phyloP scores from a whole-genome alignment of 2,113 vertebrate genomes.

The Narcine bancroftii region DNA sequence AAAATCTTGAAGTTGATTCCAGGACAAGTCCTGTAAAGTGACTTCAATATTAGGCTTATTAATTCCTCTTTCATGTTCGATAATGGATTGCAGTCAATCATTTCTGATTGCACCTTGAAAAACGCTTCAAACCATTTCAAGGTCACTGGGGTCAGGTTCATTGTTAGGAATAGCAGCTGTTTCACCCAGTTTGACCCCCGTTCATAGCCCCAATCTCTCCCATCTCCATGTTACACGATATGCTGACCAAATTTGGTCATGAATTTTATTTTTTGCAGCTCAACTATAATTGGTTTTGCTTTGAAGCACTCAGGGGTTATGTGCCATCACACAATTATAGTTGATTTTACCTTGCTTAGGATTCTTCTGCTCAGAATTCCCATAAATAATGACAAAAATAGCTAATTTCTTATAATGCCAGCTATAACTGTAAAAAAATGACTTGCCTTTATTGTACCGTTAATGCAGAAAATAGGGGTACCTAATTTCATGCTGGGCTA shows the following conservation, averaged over 20 bases:
- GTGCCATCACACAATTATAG: not conserved
- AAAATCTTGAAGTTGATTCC: too few species aligned
- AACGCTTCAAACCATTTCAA: not conserved
- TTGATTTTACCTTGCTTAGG: too few species aligned
- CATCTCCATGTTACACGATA: not conserved
- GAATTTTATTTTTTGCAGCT: not conserved
- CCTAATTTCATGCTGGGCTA: too few species aligned
- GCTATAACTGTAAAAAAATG: too few species aligned
- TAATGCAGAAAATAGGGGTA: too few species aligned
- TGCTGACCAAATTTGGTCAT: not conserved
- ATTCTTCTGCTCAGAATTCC: too few species aligned
- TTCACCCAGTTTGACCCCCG: not conserved
- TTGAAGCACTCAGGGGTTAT: not conserved
- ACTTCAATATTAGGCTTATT: not conserved
- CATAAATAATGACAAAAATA: too few species aligned
- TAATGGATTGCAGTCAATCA: not conserved
- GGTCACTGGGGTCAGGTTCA: not conserved
- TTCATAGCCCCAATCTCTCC: too few species aligned
- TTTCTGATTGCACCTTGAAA: not conserved
- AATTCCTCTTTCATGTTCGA: not conserved
- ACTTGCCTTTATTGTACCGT: too few species aligned
- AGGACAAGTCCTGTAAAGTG: not conserved
- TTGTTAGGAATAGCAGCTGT: not conserved
- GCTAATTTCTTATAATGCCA: too few species aligned
- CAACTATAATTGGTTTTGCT: not conserved